A percentile compares a stretch with the other conserved stretches of the same genome.
Evolutionary conservation across 37 sponge, comb jelly and placozoan species (phyloP).

Genomic region (Dysidea cf. avara): DNA sequence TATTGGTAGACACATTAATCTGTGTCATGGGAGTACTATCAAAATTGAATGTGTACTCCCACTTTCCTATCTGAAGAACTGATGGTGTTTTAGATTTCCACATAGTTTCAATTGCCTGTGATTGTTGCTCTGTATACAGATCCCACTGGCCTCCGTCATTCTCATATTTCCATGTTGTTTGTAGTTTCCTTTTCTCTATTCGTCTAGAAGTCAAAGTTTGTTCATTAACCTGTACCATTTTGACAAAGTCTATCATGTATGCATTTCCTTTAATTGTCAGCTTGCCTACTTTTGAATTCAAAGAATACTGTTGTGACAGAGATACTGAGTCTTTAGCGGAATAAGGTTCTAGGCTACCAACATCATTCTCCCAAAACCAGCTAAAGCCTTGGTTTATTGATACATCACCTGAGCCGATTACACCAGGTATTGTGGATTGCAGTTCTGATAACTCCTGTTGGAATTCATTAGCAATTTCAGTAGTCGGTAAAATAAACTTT

Average conservation of each 20-base stretch:
- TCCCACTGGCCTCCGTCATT: conserved; percentile 25
- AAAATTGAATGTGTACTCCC: too few relatives aligned
- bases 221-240: conserved; percentile 68
- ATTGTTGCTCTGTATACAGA: conserved; percentile 39
- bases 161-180: conserved; percentile 42
- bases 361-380: conserved; percentile 60
- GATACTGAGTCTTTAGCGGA: conserved; percentile 14
- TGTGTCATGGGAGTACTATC: too few relatives aligned
- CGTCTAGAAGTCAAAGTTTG: conserved; percentile 25
- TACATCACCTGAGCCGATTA: too few relatives aligned
- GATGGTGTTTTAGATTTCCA: conserved; percentile 19
- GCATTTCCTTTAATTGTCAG: conserved; percentile 1
- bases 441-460: too few relatives aligned
- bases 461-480: too few relatives aligned
- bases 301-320: conserved; percentile 47
- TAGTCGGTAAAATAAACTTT: too few relatives aligned
- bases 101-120: conserved; percentile 48
- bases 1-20: too few relatives aligned
- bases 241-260: conserved; percentile 50
- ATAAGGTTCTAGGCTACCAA: conserved; percentile 30
- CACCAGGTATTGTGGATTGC: too few relatives aligned
- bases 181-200: conserved; percentile 14
- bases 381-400: too few relatives aligned
- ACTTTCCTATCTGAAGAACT: too few relatives aligned
- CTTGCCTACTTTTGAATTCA: neutral